phyloP scores from a whole-genome alignment of 1,140 invertebrate genomes.

The Scaptomyza graminum region DNA sequence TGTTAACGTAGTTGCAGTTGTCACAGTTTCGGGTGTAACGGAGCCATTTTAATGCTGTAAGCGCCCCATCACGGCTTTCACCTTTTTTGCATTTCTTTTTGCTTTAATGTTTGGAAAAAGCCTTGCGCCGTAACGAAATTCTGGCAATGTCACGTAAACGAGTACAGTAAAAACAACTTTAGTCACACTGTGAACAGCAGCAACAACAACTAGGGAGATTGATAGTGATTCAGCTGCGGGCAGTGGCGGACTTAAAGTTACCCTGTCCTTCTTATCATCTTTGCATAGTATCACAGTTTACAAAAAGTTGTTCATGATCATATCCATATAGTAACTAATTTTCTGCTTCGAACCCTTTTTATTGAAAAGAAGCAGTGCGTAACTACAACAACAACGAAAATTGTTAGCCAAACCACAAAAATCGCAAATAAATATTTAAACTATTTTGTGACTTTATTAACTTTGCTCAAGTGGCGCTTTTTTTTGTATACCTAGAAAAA shows the following conservation, averaged over 20 bases:
- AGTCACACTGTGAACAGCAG: slow-evolving; percentile 1
- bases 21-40: background rate
- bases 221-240: too few relatives aligned
- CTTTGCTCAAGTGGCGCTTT: slow-evolving; percentile 79
- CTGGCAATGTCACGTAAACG: slow-evolving; percentile 61
- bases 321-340: too few relatives aligned
- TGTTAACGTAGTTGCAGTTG: slow-evolving; percentile 8
- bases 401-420: slow-evolving; percentile 74
- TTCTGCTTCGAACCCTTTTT: too few relatives aligned
- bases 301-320: too few relatives aligned
- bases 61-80: background rate
- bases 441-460: slow-evolving; percentile 82
- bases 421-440: slow-evolving; percentile 80
- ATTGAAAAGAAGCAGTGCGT: too few relatives aligned
- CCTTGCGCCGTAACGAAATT: slow-evolving; percentile 2
- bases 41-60: background rate
- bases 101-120: background rate
- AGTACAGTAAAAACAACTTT: background rate
- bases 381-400: slow-evolving; percentile 35
- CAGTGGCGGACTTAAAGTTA: too few relatives aligned
- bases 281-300: too few relatives aligned
- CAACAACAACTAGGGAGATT: slow-evolving; percentile 13
- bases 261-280: too few relatives aligned
- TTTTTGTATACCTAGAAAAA: slow-evolving; percentile 66
- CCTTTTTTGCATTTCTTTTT: background rate